Percentiles rank a stretch among this genome's conserved stretches.
Evolutionary conservation across 1,140 invertebrate species (phyloP).

Genomic region (Zaprionus camerounensis): DNA sequence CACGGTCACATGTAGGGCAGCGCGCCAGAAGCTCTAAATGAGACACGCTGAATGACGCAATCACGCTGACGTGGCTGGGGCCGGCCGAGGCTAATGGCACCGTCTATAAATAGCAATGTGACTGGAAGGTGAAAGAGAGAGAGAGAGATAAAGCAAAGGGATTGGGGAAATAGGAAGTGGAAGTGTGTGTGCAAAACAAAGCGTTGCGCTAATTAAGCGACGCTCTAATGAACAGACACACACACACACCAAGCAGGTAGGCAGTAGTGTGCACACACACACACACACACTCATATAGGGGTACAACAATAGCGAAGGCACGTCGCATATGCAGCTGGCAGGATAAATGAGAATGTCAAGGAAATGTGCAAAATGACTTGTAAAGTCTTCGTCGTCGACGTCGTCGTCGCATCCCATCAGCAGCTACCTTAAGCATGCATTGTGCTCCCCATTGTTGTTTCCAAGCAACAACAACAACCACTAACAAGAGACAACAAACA

Average conservation of each 20-base stretch:
- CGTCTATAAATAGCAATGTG: constrained; percentile 5
- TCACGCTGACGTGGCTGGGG: background rate
- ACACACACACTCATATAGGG: background rate
- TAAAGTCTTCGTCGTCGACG: constrained; percentile 47
- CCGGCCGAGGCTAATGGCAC: constrained; percentile 2
- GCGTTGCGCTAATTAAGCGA: constrained; percentile 73
- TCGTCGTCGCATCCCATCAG: constrained; percentile 10
- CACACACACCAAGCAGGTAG: constrained; percentile 13
- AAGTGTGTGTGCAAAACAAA: constrained; percentile 58
- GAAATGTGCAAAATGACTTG: constrained; percentile 81
- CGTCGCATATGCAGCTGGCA: constrained; percentile 30
- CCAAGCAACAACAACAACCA: constrained; percentile 18
- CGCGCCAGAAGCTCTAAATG: constrained; percentile 13
- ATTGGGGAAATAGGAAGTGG: background rate
- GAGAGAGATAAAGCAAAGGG: background rate
- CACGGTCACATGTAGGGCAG: constrained; percentile 40
- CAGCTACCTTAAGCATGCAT: constrained; percentile 46
- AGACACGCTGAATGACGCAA: constrained; percentile 14
- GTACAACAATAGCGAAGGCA: constrained; percentile 30
- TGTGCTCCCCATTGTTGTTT: background rate
- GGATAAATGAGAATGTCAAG: constrained; percentile 74
- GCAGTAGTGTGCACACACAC: background rate
- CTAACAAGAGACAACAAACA: constrained; percentile 19
- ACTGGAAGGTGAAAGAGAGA: background rate
- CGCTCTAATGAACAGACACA: constrained; percentile 71